These are phyloP conservation scores for Baccha elongata DNA, from an alignment of 2,888 invertebrate genomes.

Conservation along the genomic window DNA sequence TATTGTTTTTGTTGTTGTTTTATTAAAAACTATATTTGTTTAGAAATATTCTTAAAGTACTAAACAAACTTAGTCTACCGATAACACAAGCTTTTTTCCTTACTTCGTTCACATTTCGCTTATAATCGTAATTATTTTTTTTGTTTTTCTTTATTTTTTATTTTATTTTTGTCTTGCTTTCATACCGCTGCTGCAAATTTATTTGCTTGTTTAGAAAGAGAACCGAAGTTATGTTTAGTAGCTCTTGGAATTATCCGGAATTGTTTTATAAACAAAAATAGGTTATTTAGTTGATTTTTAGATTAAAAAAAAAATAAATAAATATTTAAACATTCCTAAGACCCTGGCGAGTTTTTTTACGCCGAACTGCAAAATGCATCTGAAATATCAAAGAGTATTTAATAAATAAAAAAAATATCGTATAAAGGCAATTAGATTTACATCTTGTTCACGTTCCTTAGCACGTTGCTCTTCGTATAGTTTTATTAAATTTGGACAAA, in stretches of 20 bases:
- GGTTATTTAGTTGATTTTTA: conserved; percentile 51
- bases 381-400: conserved; percentile 69
- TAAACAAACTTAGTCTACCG: conserved; percentile 72
- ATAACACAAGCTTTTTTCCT: conserved; percentile 64
- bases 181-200: conserved; percentile 31
- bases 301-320: conserved; percentile 17
- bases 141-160: conserved; percentile 13
- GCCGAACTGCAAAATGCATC: conserved; percentile 79
- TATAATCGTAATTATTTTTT: conserved; percentile 29
- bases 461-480: conserved; percentile 78
- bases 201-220: conserved; percentile 32
- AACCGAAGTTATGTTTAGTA: conserved; percentile 57
- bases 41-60: conserved; percentile 69
- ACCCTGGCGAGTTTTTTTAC: conserved; percentile 78
- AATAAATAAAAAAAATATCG: too few species aligned
- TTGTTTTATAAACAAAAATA: conserved; percentile 65
- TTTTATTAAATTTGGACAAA: conserved; percentile 77
- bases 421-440: too few species aligned
- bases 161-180: conserved; percentile 28
- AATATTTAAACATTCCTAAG: conserved; percentile 55
- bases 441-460: conserved; percentile 77
- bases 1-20: conserved; percentile 43
- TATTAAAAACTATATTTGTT: conserved; percentile 73
- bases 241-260: conserved; percentile 67
- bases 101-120: conserved; percentile 56